Evolutionary conservation across 2,113 vertebrate genomes (phyloP).

Genomic region (Etheostoma spectabile): DNA sequence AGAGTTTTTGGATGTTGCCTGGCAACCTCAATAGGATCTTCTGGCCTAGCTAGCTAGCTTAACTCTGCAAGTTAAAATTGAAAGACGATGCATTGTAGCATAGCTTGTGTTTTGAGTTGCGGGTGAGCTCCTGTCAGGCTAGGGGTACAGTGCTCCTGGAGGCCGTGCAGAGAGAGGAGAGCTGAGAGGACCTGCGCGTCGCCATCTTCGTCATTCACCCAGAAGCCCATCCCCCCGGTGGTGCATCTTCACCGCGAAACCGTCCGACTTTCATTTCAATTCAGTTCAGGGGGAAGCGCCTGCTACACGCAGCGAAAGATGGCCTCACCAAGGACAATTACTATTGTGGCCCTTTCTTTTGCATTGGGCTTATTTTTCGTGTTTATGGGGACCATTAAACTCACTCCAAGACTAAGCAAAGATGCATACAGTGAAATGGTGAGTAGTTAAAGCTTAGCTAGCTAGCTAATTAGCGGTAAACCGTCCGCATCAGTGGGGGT

Average conservation of each 20-base stretch:
- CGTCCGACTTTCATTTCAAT: slow-evolving; percentile 42
- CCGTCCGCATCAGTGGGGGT: not conserved
- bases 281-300: slow-evolving; percentile 41
- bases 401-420: slow-evolving; percentile 96
- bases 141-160: not conserved
- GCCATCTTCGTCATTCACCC: slow-evolving; percentile 57
- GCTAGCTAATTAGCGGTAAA: not conserved
- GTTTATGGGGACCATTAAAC: slow-evolving; percentile 98
- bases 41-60: not conserved
- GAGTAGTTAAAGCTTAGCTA: slow-evolving; percentile 72
- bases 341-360: slow-evolving; percentile 94
- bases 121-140: not conserved
- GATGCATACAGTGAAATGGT: slow-evolving; percentile 98
- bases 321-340: slow-evolving; percentile 94
- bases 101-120: not conserved
- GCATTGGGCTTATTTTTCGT: slow-evolving; percentile 96
- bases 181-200: slow-evolving; percentile 5
- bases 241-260: slow-evolving; percentile 59
- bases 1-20: not conserved
- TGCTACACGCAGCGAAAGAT: slow-evolving; percentile 77
- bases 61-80: not conserved
- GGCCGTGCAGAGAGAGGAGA: not conserved
- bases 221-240: slow-evolving; percentile 73
- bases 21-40: not conserved
- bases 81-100: not conserved